Evolutionary conservation across 2,113 vertebrate genomes (phyloP).

Genomic region (Megaceryle torquata): DNA sequence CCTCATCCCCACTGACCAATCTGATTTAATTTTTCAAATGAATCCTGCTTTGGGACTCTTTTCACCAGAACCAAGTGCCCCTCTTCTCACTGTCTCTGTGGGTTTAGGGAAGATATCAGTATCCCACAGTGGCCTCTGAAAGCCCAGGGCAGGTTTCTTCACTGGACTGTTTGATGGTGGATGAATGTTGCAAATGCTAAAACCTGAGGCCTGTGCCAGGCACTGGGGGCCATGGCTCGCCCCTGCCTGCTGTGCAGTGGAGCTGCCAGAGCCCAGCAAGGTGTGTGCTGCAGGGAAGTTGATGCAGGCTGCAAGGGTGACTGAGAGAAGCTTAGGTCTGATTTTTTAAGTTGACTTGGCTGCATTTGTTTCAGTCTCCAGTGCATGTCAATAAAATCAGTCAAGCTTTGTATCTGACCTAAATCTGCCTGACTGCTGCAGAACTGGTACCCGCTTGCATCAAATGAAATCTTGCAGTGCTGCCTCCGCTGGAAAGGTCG

Average conservation of each 20-base stretch:
- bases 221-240: fast-evolving
- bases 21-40: background rate
- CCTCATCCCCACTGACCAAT: background rate
- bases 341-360: background rate
- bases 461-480: background rate
- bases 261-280: background rate
- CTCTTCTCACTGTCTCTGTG: background rate
- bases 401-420: background rate
- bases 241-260: background rate
- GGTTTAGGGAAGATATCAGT: background rate
- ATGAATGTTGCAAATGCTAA: background rate
- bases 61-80: fast-evolving
- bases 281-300: background rate
- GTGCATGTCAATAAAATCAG: background rate
- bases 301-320: background rate
- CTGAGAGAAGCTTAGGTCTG: background rate
- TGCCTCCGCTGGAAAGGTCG: background rate
- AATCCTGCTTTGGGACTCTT: background rate
- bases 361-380: background rate
- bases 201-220: background rate
- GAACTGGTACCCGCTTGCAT: background rate
- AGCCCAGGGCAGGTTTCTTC: background rate
- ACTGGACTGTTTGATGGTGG: background rate
- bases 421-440: background rate
- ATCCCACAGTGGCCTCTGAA: background rate